Conservation (phyloP, 2,888 invertebrate genomes). For the Plagiodera versicolora region DNA sequence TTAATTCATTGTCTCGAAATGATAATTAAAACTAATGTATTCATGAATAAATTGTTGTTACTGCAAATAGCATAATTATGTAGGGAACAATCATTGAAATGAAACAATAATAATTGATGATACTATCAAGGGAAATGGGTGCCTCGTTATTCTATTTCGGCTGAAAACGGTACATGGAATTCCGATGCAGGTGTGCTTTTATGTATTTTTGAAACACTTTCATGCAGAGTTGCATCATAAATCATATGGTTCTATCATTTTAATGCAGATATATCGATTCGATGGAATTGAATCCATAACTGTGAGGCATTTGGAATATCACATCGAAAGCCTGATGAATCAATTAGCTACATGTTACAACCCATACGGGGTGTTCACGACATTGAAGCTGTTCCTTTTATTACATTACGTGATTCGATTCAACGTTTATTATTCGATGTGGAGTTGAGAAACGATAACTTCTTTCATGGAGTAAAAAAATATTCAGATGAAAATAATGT, state of each 20-base stretch:
- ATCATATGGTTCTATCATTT: conserved; percentile 21
- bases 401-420: no score
- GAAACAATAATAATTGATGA: conserved; percentile 24
- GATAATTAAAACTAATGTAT: conserved; percentile 13
- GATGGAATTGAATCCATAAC: conserved; percentile 14
- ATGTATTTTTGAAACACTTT: conserved; percentile 25
- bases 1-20: neutral
- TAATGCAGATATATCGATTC: conserved; percentile 22
- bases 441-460: no score
- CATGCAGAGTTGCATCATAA: conserved; percentile 22
- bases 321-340: no score
- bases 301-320: no score
- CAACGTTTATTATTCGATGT: no score
- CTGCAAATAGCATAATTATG: conserved; percentile 24
- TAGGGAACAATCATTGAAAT: conserved; percentile 21
- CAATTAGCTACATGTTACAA: neutral
- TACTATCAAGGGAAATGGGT: conserved; percentile 22
- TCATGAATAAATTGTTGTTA: conserved; percentile 16
- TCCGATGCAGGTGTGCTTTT: conserved; percentile 22
- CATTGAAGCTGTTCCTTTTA: no score
- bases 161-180: conserved; percentile 15
- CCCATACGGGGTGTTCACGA: neutral
- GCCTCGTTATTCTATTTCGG: conserved; percentile 19
- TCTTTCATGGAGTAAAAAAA: no score
- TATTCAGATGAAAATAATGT: no score